A percentile compares a stretch with the other conserved stretches of the same genome.
Conservation (phyloP, 2,888 invertebrate species). For the Meiosimyza decipiens region DNA sequence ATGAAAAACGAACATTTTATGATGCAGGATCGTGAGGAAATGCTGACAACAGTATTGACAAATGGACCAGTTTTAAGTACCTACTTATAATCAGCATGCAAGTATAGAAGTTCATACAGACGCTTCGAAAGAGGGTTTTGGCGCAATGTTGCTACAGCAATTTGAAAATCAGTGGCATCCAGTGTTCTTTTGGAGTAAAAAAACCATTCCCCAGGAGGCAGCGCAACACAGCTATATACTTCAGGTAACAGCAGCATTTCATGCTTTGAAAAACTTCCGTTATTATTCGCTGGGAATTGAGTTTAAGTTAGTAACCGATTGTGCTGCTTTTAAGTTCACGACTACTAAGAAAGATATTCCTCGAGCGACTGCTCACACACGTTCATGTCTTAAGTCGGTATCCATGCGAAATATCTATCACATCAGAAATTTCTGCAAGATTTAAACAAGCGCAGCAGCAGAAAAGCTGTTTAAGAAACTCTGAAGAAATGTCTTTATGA, state of each 20-base stretch:
- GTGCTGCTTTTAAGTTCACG: conserved; percentile 42
- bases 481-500: conserved; percentile 14
- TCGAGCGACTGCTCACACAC: conserved; percentile 43
- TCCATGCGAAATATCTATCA: too few relatives aligned
- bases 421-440: too few relatives aligned
- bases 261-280: conserved; percentile 48
- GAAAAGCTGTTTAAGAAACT: conserved; percentile 4
- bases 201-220: neutral
- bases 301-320: conserved; percentile 43
- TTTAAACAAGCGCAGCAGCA: conserved; percentile 10
- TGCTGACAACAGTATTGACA: neutral
- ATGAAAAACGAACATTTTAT: conserved; percentile 12
- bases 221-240: conserved; percentile 40
- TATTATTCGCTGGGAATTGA: conserved; percentile 47
- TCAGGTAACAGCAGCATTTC: conserved; percentile 47
- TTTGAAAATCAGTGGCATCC: conserved; percentile 12
- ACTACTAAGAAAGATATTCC: conserved; percentile 42
- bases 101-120: conserved; percentile 20
- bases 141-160: conserved; percentile 11
- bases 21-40: neutral
- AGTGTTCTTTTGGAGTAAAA: conserved; percentile 26
- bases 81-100: conserved; percentile 11
- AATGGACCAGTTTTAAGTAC: conserved; percentile 8
- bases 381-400: conserved; percentile 12
- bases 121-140: conserved; percentile 24